These are phyloP conservation scores for Henricia sp. DNA, from an alignment of 53 echinoderm and acorn worm species.

Conservation along the genomic window DNA sequence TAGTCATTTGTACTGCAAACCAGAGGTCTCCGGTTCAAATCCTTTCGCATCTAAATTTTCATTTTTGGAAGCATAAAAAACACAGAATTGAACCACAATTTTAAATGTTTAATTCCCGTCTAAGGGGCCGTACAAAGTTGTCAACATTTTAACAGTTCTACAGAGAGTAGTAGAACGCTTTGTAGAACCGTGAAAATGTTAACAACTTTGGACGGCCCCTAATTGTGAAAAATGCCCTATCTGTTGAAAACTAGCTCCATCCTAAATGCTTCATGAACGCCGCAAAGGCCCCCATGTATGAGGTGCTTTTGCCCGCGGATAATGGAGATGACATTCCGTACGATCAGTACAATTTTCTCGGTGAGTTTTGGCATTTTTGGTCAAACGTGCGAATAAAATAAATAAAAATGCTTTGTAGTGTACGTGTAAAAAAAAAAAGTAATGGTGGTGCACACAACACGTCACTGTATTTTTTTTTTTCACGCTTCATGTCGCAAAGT, in stretches of 20 bases:
- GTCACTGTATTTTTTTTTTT: slow-evolving; percentile 20
- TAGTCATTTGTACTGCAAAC: too few relatives aligned
- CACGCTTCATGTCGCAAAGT: slow-evolving; percentile 42
- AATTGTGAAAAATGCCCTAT: slow-evolving; percentile 3
- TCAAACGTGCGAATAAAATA: not conserved
- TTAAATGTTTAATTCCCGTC: too few relatives aligned
- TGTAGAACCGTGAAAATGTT: too few relatives aligned
- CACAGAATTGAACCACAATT: too few relatives aligned
- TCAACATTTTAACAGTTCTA: too few relatives aligned
- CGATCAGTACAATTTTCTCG: slow-evolving; percentile 36
- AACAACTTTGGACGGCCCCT: too few relatives aligned
- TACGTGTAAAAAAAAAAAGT: slow-evolving; percentile 2
- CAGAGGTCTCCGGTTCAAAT: too few relatives aligned
- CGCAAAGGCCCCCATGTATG: slow-evolving; percentile 50
- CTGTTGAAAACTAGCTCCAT: slow-evolving; percentile 45
- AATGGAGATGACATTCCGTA: slow-evolving; percentile 21
- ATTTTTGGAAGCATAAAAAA: too few relatives aligned
- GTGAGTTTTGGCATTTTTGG: slow-evolving; percentile 32
- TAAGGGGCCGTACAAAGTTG: too few relatives aligned
- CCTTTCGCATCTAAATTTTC: too few relatives aligned
- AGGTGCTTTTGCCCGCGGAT: slow-evolving; percentile 31
- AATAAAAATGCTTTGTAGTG: not conserved
- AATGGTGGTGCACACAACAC: slow-evolving; percentile 53
- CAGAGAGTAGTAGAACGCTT: too few relatives aligned
- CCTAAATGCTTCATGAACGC: slow-evolving; percentile 55